Evolutionary conservation across 2,113 vertebrate species (phyloP), one percentile per base, ranked within the genome.

Genomic region (Acrocephalus arundinaceus): DNA sequence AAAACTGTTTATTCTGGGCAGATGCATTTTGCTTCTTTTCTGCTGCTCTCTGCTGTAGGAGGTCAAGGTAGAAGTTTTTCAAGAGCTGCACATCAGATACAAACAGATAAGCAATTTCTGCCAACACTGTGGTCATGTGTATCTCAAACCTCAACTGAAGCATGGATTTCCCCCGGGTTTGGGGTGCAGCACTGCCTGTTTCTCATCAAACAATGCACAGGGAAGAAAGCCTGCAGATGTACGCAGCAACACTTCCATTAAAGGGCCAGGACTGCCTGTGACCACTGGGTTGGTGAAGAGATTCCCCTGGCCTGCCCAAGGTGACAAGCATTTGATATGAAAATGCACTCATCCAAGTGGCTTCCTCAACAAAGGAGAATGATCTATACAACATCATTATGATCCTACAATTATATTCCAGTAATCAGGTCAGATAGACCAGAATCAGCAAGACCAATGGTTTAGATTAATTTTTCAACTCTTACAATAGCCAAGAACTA

Each of bases 151-250:
- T 77, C 18, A 66, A 25, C 37, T 16, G 20, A 73, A 73, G 31
- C 31, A 27, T 5, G 8, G 8, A 21, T 9, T 46, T 75, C 51
- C 48, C 67, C 35, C 0, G 0, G 33, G 24, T 49, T 2, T 61
- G 51, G 82, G 49, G 21, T 59, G 6, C 23, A 58, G 65, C 70
- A 30, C 4, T 51, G 54, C 23, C 73, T 22, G 31, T 25, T 85
- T 54, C 65, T 48, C 31, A 89, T 13, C 35, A 73, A 51, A 77
- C 48, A 65, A 15, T 0, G 0, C 51, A 33, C 14, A 73, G 35
- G 67, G 52, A 33, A 67, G 18, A 55, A 89, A 59, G 33, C 59
- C 45, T 59, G 59, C 24, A 66, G 48, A 12, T 15, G 30, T 10
- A 41, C 0, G 0, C 37, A 61, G 49, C 43, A 61, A 23, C 24